These are phyloP conservation scores for Anagrus nilaparvatae DNA, from an alignment of 1,140 invertebrate species.

Conservation along the genomic window DNA sequence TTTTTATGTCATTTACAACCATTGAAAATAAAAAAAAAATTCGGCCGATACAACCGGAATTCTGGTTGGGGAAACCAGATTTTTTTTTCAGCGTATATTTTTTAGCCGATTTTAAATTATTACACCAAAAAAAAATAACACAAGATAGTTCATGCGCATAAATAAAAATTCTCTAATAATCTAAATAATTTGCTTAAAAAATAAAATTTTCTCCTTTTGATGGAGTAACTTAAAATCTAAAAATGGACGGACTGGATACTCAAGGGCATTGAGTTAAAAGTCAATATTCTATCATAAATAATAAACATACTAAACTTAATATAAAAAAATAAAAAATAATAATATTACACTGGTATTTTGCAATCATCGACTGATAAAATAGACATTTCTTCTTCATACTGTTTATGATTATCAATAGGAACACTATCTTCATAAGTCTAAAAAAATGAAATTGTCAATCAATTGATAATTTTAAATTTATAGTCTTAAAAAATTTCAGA, in stretches of 20 bases:
- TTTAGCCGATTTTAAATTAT: too few species aligned
- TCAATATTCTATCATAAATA: constrained; percentile 11
- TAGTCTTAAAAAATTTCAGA: not conserved
- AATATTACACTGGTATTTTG: constrained; percentile 18
- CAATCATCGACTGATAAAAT: constrained; percentile 27
- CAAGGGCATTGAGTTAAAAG: constrained; percentile 10
- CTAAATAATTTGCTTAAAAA: constrained; percentile 11
- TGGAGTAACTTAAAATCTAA: constrained; percentile 10
- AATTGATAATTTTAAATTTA: not conserved
- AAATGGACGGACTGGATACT: constrained; percentile 23
- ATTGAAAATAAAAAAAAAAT: too few species aligned
- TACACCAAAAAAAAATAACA: constrained; percentile 26
- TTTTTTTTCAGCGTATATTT: too few species aligned
- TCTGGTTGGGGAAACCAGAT: not conserved
- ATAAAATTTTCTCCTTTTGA: constrained; percentile 7
- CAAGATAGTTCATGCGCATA: too few species aligned
- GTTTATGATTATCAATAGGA: constrained; percentile 32
- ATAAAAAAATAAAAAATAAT: constrained; percentile 24
- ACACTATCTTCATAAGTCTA: constrained; percentile 38
- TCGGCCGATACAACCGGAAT: not conserved
- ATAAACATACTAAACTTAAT: constrained; percentile 8
- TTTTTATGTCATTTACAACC: too few species aligned
- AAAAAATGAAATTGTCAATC: constrained; percentile 14
- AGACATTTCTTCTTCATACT: constrained; percentile 34
- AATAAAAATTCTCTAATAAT: constrained; percentile 5